These are phyloP conservation scores for Andrena haemorrhoa DNA, from an alignment of 2,888 invertebrate species.

Conservation along the genomic window DNA sequence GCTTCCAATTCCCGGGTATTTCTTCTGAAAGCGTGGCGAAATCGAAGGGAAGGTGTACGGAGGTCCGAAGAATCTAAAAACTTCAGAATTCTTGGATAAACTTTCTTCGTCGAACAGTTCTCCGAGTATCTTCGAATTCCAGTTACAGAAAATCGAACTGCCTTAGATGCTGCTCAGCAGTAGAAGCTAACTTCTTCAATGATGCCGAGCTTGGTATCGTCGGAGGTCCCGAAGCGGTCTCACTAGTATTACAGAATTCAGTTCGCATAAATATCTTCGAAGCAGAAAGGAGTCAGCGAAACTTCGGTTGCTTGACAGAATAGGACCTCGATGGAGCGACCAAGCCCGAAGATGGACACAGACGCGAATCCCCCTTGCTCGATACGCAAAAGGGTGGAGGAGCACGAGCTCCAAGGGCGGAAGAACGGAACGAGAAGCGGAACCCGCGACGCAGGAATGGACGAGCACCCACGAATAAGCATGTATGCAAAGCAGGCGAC, in stretches of 20 bases:
- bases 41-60: too few relatives aligned
- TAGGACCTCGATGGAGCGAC: slow-evolving; percentile 1
- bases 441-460: slow-evolving; percentile 52
- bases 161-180: too few relatives aligned
- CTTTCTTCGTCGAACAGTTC: too few relatives aligned
- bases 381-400: not conserved
- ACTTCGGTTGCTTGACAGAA: not conserved
- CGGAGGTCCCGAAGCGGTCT: not conserved
- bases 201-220: not conserved
- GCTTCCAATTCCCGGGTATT: too few relatives aligned
- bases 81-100: too few relatives aligned
- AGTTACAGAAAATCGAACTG: too few relatives aligned
- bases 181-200: not conserved
- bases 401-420: not conserved
- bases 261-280: not conserved
- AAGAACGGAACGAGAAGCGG: slow-evolving; percentile 34
- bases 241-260: not conserved
- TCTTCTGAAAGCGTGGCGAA: too few relatives aligned
- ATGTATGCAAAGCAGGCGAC: slow-evolving; percentile 64
- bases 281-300: not conserved
- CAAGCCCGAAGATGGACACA: slow-evolving; percentile 8
- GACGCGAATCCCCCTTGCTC: not conserved
- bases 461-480: slow-evolving; percentile 58
- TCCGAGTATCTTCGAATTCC: too few relatives aligned
- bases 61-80: too few relatives aligned